Conservation (phyloP, 2,888 invertebrate genomes). For the Ectemnius cavifrons region DNA sequence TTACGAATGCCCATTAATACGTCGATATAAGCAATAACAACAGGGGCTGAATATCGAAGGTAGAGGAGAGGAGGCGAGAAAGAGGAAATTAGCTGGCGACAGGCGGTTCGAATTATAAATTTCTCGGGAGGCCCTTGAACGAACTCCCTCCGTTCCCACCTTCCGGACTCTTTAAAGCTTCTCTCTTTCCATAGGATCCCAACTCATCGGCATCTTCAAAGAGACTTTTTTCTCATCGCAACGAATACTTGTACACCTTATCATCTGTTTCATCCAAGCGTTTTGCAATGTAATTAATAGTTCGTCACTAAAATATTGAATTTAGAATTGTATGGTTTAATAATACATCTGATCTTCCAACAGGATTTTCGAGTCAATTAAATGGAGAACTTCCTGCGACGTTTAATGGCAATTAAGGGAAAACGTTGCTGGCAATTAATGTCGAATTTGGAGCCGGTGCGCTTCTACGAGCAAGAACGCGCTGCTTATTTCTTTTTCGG, state of each 20-base stretch:
- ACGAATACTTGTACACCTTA: not conserved
- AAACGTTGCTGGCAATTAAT: not conserved
- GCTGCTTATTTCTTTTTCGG: not conserved
- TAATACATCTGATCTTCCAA: too few species aligned
- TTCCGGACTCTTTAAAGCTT: conserved; percentile 26
- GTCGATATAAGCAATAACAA: too few species aligned
- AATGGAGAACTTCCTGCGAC: too few species aligned
- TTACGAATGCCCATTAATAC: too few species aligned
- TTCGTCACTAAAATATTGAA: too few species aligned
- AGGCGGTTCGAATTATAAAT: conserved; percentile 65
- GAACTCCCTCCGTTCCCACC: conserved; percentile 33
- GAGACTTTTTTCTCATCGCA: not conserved
- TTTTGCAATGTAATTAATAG: too few species aligned
- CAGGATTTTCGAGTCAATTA: too few species aligned
- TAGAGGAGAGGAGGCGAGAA: conserved; percentile 17
- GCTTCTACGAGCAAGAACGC: not conserved
- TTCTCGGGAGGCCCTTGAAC: conserved; percentile 30
- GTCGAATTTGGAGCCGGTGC: not conserved
- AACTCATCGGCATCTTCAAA: conserved; percentile 46
- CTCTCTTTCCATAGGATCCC: conserved; percentile 24
- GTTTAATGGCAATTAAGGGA: too few species aligned
- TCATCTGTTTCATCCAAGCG: too few species aligned
- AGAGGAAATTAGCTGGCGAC: conserved; percentile 67
- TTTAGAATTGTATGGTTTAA: too few species aligned
- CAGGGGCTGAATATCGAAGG: not conserved